Evolutionary conservation across 2,113 vertebrate genomes (phyloP).

Genomic region (Willisornis vidua): DNA sequence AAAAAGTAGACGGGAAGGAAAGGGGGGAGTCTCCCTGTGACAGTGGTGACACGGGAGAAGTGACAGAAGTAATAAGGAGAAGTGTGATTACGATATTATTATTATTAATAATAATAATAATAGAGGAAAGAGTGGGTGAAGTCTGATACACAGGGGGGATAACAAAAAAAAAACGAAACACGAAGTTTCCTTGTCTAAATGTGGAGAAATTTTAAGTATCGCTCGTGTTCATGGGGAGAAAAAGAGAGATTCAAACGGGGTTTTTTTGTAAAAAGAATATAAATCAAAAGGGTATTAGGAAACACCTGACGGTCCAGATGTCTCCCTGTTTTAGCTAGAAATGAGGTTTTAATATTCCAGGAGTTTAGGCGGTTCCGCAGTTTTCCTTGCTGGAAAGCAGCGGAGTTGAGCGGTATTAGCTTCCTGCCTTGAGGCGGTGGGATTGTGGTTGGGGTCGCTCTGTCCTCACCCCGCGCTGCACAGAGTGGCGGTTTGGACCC

Average conservation of each 20-base stretch:
- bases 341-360: background rate
- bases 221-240: background rate
- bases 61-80: background rate
- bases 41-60: background rate
- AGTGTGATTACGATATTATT: background rate
- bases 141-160: too few species aligned
- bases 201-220: background rate
- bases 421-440: background rate
- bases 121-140: background rate
- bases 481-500: too few species aligned
- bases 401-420: background rate
- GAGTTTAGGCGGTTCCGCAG: background rate
- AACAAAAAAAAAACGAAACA: too few species aligned
- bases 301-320: background rate
- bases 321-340: background rate
- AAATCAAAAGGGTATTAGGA: background rate
- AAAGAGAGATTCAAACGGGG: background rate
- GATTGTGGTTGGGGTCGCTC: background rate
- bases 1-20: background rate
- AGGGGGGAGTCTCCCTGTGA: background rate
- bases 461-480: background rate
- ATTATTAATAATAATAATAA: too few species aligned
- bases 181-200: background rate
- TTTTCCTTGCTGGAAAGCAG: background rate
- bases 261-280: background rate